phyloP scores from a whole-genome alignment of 2,888 invertebrate species.

The Eurois occulta region DNA sequence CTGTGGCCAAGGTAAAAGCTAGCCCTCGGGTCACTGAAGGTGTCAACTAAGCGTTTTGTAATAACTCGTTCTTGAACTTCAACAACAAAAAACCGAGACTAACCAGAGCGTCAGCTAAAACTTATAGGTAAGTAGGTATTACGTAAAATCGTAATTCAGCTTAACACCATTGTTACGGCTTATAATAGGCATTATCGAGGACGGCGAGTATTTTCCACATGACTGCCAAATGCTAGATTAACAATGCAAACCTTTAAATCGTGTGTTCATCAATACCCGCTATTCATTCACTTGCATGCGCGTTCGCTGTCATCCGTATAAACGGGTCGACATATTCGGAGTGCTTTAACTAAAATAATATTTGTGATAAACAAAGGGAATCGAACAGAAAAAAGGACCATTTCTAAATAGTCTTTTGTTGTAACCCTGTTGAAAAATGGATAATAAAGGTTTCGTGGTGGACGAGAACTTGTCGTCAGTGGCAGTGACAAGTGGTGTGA shows the following conservation, averaged over 20 bases:
- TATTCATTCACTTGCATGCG: constrained; percentile 61
- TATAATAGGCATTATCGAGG: constrained; percentile 62
- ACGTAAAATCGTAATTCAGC: constrained; percentile 22
- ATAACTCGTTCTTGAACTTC: neutral
- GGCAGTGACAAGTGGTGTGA: constrained; percentile 64
- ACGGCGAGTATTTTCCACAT: constrained; percentile 71
- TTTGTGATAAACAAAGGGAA: neutral
- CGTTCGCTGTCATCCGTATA: constrained; percentile 13
- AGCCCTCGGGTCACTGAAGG: too few relatives aligned
- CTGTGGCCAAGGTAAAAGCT: too few relatives aligned
- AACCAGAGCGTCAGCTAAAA: neutral
- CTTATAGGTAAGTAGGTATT: constrained; percentile 1
- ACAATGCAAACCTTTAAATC: constrained; percentile 73
- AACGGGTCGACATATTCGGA: neutral
- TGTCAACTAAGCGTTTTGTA: neutral
- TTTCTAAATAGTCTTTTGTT: neutral
- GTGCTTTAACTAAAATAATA: constrained; percentile 1
- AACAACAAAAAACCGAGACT: neutral
- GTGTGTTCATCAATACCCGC: constrained; percentile 56
- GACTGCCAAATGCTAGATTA: constrained; percentile 72
- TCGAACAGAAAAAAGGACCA: neutral
- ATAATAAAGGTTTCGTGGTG: constrained; percentile 81
- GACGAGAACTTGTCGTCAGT: constrained; percentile 71
- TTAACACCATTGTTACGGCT: constrained; percentile 36
- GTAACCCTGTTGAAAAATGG: constrained; percentile 70